Evolutionary conservation across 2,888 invertebrate species (phyloP), one percentile per base, ranked within the genome.

Genomic region (Cryptus viduatorius): DNA sequence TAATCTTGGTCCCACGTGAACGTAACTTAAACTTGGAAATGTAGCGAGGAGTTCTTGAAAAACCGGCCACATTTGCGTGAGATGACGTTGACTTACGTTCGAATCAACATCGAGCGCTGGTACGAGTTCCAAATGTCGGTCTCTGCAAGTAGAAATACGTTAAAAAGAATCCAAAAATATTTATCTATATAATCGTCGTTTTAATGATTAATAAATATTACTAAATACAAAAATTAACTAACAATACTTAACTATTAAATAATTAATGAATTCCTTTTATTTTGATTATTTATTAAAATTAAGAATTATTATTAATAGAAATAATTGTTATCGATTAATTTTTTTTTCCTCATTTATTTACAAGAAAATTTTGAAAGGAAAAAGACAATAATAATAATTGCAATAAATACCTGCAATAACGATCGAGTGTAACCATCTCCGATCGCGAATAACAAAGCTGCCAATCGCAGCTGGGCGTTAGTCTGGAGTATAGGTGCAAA

Each of bases 1-100:
- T 61, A 95, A 90, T 89, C 95, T 93, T 1, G 95, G 95, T 2
- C 95, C 95, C 53, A 95, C 93, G 86, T 95, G 95, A 46, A 95
- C 94, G 87, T 95, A 95, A 94, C 94, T 94, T 59, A 95, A 90
- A 84, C 94, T 94, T 53, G 95, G 94, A 89, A 95, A 95, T 82
- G 94, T 95, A 3, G 95, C 94, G 31, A 95, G 88, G 53, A 95
- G 93, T 88, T 95, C 95, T 89, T 94, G 94, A 85, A 95, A 94
- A 59, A 94, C 92, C 16, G 94, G 93, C 93, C 95, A 95, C 92
- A 95, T 94, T 85, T 94, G 94, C 37, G 94, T 89, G 12, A 95
- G 90, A 86, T 95, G 94, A 73, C 94, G 94, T 85, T 94, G 94
- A 69, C 94, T 94, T 0, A 95, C 94, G 69, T 93, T 93, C 12